Evolutionary conservation across 92 coral and sea anemone genomes (phyloP).

Genomic region (Zoanthus sansibaricus): DNA sequence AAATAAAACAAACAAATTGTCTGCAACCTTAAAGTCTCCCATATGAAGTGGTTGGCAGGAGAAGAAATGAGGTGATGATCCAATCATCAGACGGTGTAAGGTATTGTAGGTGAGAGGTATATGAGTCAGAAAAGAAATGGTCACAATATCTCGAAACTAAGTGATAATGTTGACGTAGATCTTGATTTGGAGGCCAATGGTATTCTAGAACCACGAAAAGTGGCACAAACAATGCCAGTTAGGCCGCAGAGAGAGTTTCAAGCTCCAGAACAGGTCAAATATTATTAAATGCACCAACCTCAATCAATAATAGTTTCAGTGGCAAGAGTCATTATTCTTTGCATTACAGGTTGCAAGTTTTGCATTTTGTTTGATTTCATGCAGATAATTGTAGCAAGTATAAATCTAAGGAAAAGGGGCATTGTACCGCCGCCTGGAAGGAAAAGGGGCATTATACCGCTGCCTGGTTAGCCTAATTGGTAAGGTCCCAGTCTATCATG

Average conservation of each 20-base stretch:
- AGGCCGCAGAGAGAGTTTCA: conserved; percentile 6
- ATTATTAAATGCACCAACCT: neutral
- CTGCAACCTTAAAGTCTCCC: conserved; percentile 28
- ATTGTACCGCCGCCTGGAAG: too few relatives aligned
- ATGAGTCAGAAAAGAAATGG: neutral
- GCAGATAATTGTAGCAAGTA: too few relatives aligned
- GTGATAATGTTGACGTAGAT: neutral
- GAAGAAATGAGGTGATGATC: conserved; percentile 15
- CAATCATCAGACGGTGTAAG: conserved; percentile 32
- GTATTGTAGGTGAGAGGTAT: conserved; percentile 3
- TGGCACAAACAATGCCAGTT: neutral
- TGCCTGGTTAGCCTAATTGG: too few relatives aligned
- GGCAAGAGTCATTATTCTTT: neutral
- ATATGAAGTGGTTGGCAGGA: conserved; percentile 26
- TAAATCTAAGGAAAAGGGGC: too few relatives aligned
- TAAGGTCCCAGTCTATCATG: too few relatives aligned
- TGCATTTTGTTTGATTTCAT: too few relatives aligned
- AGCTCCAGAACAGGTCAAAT: neutral
- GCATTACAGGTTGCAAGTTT: neutral
- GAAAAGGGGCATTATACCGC: too few relatives aligned
- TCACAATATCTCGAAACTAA: too few relatives aligned
- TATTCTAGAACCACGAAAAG: neutral
- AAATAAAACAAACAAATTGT: conserved; percentile 20
- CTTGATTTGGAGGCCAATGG: neutral
- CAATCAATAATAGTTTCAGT: neutral